Evolutionary conservation across 2,888 invertebrate genomes (phyloP).

Genomic region (Pelosia muscerda): DNA sequence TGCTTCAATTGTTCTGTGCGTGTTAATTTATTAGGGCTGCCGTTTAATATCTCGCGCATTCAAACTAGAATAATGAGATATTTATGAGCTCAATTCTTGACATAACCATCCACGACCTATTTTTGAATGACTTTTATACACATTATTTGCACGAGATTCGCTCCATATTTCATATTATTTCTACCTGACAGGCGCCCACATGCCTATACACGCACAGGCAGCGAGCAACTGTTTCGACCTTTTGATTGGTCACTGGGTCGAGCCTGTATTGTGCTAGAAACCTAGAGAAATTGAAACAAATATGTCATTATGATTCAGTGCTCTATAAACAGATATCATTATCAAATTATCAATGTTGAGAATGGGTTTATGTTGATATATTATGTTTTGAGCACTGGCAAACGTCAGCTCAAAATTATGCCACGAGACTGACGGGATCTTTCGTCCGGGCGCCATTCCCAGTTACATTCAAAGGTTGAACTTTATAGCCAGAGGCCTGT

Average conservation of each 20-base stretch:
- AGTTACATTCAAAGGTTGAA: no score
- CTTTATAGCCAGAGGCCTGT: no score
- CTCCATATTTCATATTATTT: no score
- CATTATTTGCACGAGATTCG: no score
- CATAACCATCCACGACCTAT: constrained; percentile 28
- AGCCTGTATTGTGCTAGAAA: neutral
- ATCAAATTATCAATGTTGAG: neutral
- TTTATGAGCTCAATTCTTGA: constrained; percentile 48
- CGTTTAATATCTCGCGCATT: constrained; percentile 15
- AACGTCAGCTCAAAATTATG: neutral
- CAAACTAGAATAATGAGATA: constrained; percentile 16
- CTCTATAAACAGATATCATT: neutral
- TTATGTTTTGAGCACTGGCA: neutral
- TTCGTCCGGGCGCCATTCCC: no score
- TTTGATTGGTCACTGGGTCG: neutral
- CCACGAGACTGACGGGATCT: neutral
- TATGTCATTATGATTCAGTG: neutral
- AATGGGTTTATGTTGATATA: neutral
- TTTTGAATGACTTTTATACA: no score
- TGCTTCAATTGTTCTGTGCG: constrained; percentile 59
- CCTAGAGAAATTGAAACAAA: constrained; percentile 4
- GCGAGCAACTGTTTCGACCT: neutral
- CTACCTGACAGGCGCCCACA: no score
- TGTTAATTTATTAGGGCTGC: constrained; percentile 46
- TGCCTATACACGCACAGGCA: no score